Evolutionary conservation across 2,113 vertebrate species (phyloP), one percentile per base, ranked within the genome.

Genomic region (Dromaius novaehollandiae): DNA sequence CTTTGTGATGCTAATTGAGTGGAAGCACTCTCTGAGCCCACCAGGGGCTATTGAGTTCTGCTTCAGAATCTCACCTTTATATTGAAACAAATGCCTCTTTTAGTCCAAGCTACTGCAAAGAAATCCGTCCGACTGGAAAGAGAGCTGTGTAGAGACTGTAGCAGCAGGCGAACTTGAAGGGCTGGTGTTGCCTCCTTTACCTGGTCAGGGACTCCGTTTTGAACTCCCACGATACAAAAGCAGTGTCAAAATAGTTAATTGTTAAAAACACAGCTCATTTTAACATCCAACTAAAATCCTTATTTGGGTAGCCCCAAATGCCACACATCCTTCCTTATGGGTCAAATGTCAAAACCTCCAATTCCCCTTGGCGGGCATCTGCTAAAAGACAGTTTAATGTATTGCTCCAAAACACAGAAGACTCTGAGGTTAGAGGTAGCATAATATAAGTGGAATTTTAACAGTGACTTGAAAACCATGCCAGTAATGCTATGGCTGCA

Each of bases 291-390:
- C 64, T 90, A 71, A 90, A 95, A 86, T 79, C 93, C 89, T 90
- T 97, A 93, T 96, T 95, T 96, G 96, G 86, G 89, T 86, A 86
- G 89, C 82, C 92, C 82, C 64, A 96, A 91, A 95, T 96, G 88
- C 95, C 94, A 96, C 89, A 93, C 85, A 97, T 96, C 96, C 97
- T 96, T 97, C 94, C 95, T 96, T 89, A 60, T 2, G 55, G 95
- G 95, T 96, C 96, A 96, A 24, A 95, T 95, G 95, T 96, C 93
- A 96, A 95, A 96, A 93, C 82, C 91, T 96, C 82, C 56, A 90
- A 94, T 97, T 97, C 93, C 95, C 85, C 76, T 91, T 91, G 89
- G 94, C 94, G 88, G 74, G 69, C 89, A 91, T 69, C 91, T 96
- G 91, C 91, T 94, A 82, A 81, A 97, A 95, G 85, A 76, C 82